Base-by-base conservation (phyloP, 2,797 vertebrate species). In the Cyclopterus lumpus region DNA sequence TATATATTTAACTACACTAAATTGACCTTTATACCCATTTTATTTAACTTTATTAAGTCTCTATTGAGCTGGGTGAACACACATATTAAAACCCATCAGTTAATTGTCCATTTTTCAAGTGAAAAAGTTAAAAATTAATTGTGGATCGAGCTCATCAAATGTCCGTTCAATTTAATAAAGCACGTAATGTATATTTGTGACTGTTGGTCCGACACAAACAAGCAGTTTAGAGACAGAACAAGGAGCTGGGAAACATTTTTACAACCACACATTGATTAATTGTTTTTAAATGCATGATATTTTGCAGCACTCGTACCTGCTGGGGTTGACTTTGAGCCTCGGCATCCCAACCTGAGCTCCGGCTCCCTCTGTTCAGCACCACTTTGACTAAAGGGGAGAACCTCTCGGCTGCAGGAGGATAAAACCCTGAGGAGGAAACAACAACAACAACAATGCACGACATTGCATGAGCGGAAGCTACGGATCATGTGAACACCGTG, bases 381-480 rank as follows among this genome's bases (percentile, higher is more conserved):
- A 80, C 54, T 76, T 69, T 83, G 28, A 85, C 82, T 1, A 58
- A 40, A 71, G 75, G 74, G 22, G 84, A 40, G 18, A 44, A 71
- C 2, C 81, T 73, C 10, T 80, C 80, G 0, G 67, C 69, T 24
- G 77, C 77, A 57, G 81, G 67, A 60, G 85, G 55, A 44, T 42
- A 60, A 32, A 87, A 82, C 71, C 65, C 88, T 90, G 75, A 63
- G 4, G 28, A 18, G 12, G 14, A 40, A 15, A 26, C 22, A 67
- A 20, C 3, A 68, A 44, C 0, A 70, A 9, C 11, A 44, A 30
- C 1, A 63, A 10, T 32, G 32, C 32, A 24, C 16, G 18, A 16
- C 48, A 22, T 30, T 46, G 40, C 7, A n/a, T 3, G 20, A 1
- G 22, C 12, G 66, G 15, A 26, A 61, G 26, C 28, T 38, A 26